phyloP scores from a whole-genome alignment of 2,888 invertebrate genomes.

The Lucinisca nassula region DNA sequence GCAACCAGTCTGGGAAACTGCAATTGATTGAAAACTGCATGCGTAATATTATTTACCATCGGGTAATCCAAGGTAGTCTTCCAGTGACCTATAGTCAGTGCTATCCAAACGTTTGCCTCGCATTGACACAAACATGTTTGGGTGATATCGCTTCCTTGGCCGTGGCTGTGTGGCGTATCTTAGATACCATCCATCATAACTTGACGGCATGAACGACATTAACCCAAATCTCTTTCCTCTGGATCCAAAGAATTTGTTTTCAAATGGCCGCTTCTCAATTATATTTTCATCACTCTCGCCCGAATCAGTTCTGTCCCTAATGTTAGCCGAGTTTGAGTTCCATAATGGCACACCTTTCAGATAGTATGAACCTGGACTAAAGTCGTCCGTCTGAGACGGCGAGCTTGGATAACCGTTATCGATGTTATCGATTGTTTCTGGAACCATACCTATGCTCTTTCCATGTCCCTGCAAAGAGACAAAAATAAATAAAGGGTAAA shows the following conservation, averaged over 20 bases:
- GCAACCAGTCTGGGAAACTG: too few relatives aligned
- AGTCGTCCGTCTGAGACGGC: background rate
- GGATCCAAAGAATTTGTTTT: background rate
- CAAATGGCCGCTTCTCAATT: background rate
- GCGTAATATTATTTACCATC: background rate
- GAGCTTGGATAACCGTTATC: background rate
- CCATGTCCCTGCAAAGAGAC: too few relatives aligned
- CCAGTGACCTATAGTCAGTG: background rate
- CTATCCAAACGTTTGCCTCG: background rate
- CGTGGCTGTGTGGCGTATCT: background rate
- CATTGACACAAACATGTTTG: slow-evolving; percentile 5
- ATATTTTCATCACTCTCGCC: background rate
- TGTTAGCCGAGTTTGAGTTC: background rate
- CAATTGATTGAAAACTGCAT: too few relatives aligned
- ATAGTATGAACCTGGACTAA: background rate
- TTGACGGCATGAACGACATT: background rate
- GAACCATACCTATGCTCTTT: background rate
- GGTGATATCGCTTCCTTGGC: background rate
- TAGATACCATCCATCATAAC: background rate
- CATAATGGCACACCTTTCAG: background rate
- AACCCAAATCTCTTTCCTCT: background rate
- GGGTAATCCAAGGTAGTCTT: background rate
- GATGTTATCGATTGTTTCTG: background rate
- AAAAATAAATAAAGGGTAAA: too few relatives aligned
- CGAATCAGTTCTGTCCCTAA: background rate